Percentiles rank a stretch among this genome's conserved stretches.
Conservation (phyloP, 2,888 invertebrate species). For the Cataglyphis cursor region DNA sequence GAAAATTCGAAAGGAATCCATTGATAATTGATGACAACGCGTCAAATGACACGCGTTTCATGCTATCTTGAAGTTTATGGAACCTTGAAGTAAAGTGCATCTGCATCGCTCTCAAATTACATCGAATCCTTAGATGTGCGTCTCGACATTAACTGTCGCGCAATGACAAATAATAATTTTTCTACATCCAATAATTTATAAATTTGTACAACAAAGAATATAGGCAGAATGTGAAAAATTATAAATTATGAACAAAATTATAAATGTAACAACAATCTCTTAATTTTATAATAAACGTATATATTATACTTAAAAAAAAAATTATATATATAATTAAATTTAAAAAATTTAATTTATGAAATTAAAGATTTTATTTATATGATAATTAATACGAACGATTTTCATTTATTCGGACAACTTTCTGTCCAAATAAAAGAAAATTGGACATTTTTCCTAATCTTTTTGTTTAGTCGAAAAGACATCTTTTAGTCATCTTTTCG, state of each 20-base stretch:
- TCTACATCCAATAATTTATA: background rate
- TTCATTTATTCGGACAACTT: no score
- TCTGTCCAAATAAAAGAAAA: no score
- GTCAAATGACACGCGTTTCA: background rate
- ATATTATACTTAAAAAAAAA: no score
- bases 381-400: no score
- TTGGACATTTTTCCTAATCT: no score
- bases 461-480: no score
- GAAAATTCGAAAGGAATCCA: background rate
- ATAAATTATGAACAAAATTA: background rate
- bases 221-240: background rate
- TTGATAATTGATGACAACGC: constrained; percentile 10
- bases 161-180: constrained; percentile 1
- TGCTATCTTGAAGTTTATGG: constrained; percentile 22
- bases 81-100: constrained; percentile 2
- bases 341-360: no score
- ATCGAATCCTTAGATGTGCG: background rate
- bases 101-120: background rate
- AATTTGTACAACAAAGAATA: background rate
- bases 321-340: no score
- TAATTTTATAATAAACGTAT: no score
- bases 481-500: no score
- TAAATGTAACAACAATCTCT: background rate
- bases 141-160: background rate
- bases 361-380: no score